Evolutionary conservation across 2,797 vertebrate genomes (phyloP).

Genomic region (Fratercula arctica): DNA sequence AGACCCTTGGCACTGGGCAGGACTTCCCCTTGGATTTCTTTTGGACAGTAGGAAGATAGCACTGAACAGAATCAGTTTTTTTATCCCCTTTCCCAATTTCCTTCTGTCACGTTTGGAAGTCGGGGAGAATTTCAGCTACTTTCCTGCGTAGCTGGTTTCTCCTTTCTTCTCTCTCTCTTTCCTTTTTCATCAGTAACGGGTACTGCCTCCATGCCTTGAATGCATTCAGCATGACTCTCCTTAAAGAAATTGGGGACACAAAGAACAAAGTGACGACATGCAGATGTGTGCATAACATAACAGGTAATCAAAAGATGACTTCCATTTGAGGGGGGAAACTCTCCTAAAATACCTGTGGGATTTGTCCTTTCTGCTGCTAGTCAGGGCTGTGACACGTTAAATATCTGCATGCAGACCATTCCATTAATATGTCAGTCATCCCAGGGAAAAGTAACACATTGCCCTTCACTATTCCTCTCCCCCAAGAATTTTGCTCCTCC

Average conservation of each 20-base stretch:
- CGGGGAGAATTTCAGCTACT: conserved; percentile 88
- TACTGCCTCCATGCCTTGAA: conserved; percentile 85
- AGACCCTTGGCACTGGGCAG: not conserved
- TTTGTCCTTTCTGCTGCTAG: not conserved
- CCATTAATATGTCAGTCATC: not conserved
- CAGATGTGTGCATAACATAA: not conserved
- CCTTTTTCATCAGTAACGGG: conserved; percentile 76
- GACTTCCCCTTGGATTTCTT: not conserved
- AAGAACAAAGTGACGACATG: not conserved
- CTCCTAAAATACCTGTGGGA: not conserved
- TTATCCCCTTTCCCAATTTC: not conserved
- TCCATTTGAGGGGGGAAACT: not conserved
- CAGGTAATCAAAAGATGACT: not conserved
- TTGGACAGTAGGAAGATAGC: not conserved
- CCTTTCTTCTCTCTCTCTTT: conserved; percentile 81
- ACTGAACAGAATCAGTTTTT: not conserved
- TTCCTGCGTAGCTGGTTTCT: conserved; percentile 83
- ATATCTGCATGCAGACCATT: not conserved
- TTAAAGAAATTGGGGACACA: conserved; percentile 53
- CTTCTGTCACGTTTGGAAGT: conserved; percentile 77
- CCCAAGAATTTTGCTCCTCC: not conserved
- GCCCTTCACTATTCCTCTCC: not conserved
- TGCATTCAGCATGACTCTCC: conserved; percentile 73
- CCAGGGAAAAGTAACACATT: not conserved
- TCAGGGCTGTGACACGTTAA: not conserved